Percentiles rank a stretch among this genome's conserved stretches.
phyloP scores from a whole-genome alignment of 2,797 vertebrate species.

The Gymnoscopelus microlampas region DNA sequence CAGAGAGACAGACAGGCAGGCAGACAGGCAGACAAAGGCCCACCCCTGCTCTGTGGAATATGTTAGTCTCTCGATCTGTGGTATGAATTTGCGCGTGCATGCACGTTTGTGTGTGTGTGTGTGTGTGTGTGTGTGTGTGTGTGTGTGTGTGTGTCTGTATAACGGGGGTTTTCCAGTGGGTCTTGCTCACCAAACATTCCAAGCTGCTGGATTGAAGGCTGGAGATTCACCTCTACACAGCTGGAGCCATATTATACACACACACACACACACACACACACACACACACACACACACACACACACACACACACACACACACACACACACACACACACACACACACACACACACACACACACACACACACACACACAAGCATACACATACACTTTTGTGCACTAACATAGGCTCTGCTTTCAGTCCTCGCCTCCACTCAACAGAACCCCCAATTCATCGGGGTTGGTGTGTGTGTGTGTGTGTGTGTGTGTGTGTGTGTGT shows the following conservation, averaged over 20 bases:
- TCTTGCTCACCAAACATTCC: slow-evolving; percentile 80
- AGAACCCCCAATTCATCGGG: slow-evolving; percentile 15
- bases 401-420: background rate
- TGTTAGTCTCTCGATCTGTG: slow-evolving; percentile 47
- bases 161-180: slow-evolving; percentile 77
- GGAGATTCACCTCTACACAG: slow-evolving; percentile 72
- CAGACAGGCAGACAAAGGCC: slow-evolving; percentile 29
- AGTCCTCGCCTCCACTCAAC: slow-evolving; percentile 16
- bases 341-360: slow-evolving; percentile 6
- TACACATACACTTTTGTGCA: background rate
- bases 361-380: background rate
- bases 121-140: slow-evolving; percentile 55
- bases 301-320: background rate
- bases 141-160: slow-evolving; percentile 59
- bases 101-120: no score
- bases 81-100: no score
- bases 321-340: background rate
- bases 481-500: slow-evolving; percentile 9
- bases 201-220: slow-evolving; percentile 66
- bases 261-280: background rate
- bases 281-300: slow-evolving; percentile 3
- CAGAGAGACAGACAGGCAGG: slow-evolving; percentile 15
- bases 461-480: slow-evolving; percentile 10
- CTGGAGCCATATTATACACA: slow-evolving; percentile 79
- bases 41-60: slow-evolving; percentile 57